Evolutionary conservation across 1,140 invertebrate species (phyloP).

Genomic region (Drosophila eugracilis): DNA sequence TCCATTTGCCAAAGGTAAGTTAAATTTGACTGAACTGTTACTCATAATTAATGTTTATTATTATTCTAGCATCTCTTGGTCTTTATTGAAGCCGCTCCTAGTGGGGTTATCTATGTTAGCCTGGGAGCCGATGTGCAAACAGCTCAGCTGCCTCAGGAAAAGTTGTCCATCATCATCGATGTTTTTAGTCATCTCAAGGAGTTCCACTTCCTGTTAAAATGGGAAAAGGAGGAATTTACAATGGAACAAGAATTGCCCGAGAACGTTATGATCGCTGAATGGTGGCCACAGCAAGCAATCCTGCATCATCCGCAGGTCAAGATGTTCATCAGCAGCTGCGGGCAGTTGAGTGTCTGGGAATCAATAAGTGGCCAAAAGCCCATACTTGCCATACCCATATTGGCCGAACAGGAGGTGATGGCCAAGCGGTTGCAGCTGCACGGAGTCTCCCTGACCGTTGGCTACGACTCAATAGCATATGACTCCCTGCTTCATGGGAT

Average conservation of each 20-base stretch:
- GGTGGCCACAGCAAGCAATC: constrained; percentile 90
- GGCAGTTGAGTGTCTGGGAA: constrained; percentile 87
- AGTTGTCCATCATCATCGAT: constrained; percentile 84
- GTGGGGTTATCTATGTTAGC: constrained; percentile 88
- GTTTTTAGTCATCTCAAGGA: constrained; percentile 87
- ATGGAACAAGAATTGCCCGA: constrained; percentile 82
- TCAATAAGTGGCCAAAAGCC: constrained; percentile 87
- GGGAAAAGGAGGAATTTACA: constrained; percentile 86
- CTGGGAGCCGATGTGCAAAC: constrained; percentile 88
- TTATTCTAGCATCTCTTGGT: constrained; percentile 77
- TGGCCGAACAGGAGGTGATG: constrained; percentile 87
- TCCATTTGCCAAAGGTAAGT: constrained; percentile 60
- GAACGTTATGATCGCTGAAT: constrained; percentile 88
- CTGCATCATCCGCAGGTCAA: constrained; percentile 86
- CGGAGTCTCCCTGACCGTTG: constrained; percentile 59
- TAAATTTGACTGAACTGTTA: not conserved
- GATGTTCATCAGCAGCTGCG: constrained; percentile 89
- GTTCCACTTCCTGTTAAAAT: constrained; percentile 88
- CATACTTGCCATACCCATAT: constrained; percentile 87
- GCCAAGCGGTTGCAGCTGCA: constrained; percentile 79
- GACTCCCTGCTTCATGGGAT: constrained; percentile 67
- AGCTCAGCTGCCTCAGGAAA: constrained; percentile 86
- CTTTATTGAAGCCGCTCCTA: constrained; percentile 86
- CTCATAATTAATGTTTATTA: not conserved
- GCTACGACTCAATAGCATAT: constrained; percentile 64